Percentiles rank a stretch among this genome's conserved stretches.
Conservation (phyloP, 2,113 vertebrate species). For the Anhinga rufa region DNA sequence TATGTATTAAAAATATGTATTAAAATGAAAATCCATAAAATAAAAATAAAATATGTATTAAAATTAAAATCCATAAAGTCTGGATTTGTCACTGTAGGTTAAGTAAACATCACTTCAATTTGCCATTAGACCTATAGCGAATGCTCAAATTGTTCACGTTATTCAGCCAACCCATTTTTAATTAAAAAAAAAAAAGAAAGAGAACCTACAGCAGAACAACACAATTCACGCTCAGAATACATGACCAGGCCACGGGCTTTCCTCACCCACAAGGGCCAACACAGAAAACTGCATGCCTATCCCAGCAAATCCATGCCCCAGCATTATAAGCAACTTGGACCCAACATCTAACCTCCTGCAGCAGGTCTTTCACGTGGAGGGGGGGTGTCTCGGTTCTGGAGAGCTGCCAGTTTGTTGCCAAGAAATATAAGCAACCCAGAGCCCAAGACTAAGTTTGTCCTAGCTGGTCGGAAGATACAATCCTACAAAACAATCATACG, state of each 20-base stretch:
- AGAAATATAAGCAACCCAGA: neutral
- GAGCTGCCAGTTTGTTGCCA: neutral
- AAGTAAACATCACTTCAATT: neutral
- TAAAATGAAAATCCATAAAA: neutral
- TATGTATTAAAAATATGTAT: no score
- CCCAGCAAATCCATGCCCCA: neutral
- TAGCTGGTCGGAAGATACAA: neutral
- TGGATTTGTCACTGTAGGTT: neutral
- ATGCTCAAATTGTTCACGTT: neutral
- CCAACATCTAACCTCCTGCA: neutral
- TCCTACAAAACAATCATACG: fast-evolving
- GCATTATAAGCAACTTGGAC: neutral
- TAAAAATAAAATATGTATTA: neutral
- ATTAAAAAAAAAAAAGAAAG: neutral
- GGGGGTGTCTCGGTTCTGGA: neutral
- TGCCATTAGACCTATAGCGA: neutral
- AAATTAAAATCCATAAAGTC: neutral
- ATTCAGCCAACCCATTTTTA: neutral
- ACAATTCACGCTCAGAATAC: neutral
- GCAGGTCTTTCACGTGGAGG: neutral
- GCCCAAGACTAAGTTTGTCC: neutral
- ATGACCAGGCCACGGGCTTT: fast-evolving
- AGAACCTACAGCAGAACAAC: neutral
- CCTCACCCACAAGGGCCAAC: neutral
- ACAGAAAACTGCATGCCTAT: neutral